Evolutionary conservation across 2,797 vertebrate species (phyloP).

Genomic region (Tangara arthus): DNA sequence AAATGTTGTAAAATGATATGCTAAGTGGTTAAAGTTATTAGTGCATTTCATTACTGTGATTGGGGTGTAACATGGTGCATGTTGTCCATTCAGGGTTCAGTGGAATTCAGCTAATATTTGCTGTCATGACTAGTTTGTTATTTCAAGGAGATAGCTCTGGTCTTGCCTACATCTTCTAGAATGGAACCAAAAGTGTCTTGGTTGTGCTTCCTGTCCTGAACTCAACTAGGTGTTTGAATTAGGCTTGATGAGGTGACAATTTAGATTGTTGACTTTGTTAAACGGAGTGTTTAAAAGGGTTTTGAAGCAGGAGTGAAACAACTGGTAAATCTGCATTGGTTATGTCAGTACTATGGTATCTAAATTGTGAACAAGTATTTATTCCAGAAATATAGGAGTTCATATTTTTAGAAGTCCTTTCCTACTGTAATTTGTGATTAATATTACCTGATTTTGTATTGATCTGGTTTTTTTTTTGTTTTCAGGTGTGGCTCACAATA

Average conservation of each 20-base stretch:
- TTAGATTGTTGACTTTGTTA: neutral
- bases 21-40: neutral
- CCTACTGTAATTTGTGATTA: neutral
- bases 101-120: neutral
- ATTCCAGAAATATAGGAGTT: neutral
- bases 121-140: neutral
- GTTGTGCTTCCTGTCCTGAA: neutral
- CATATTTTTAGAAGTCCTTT: neutral
- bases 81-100: neutral
- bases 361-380: neutral
- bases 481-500: constrained; percentile 96
- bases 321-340: neutral
- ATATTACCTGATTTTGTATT: neutral
- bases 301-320: neutral
- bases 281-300: neutral
- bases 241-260: neutral
- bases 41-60: neutral
- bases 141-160: neutral
- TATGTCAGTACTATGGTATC: neutral
- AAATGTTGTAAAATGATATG: neutral
- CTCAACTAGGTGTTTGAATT: neutral
- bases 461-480: neutral
- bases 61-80: rapidly evolving
- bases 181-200: neutral
- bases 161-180: neutral